Base-by-base conservation (phyloP, 2,888 invertebrate genomes). In the Axea sp. region DNA sequence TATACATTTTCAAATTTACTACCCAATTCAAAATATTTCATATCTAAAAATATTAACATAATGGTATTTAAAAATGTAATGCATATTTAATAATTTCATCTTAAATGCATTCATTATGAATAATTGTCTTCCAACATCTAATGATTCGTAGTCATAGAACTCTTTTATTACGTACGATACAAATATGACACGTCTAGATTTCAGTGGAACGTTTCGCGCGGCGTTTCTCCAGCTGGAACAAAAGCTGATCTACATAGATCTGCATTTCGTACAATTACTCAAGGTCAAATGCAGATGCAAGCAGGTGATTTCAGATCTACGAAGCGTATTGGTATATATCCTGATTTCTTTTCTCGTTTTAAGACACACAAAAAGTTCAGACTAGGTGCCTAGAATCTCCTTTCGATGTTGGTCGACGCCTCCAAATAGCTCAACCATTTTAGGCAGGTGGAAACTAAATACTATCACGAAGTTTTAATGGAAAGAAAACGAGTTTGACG, bases 401-500 rank as follows among this genome's bases (percentile, higher is more conserved):
- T 33, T 76, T 76, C 77, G 76, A 65, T 65, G 60, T 28, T 41
- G 64, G 76, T 76, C 59, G 67, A 65, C 77, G 76, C 77, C 79
- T 78, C 71, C 73, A 72, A 75, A 64, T 73, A 75, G 73, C 79
- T 73, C 74, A 73, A 73, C 81, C 79, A 77, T 81, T 83, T 82
- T 76, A 78, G 83, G 81, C 85, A 85, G 85, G 85, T 85, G 85
- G 84, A 84, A 83, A 79, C 81, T 78, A 77, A 79, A 81, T 79
- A 71, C 74, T 75, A 83, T 80, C 78, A 69, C 77, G 77, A 53
- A 28, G 73, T 39, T 67, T 59, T 78, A 73, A 77, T 71, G 55
- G 71, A 73, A 68, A 73, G 73, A 76, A 75, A 73, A 73, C 68
- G 74, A 78, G 76, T 75, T 77, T 78, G 77, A 79, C 79, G 79